These are phyloP conservation scores for Hydra vulgaris DNA, from an alignment of 30 jellyfish, hydroid and myxozoan genomes.

Conservation along the genomic window DNA sequence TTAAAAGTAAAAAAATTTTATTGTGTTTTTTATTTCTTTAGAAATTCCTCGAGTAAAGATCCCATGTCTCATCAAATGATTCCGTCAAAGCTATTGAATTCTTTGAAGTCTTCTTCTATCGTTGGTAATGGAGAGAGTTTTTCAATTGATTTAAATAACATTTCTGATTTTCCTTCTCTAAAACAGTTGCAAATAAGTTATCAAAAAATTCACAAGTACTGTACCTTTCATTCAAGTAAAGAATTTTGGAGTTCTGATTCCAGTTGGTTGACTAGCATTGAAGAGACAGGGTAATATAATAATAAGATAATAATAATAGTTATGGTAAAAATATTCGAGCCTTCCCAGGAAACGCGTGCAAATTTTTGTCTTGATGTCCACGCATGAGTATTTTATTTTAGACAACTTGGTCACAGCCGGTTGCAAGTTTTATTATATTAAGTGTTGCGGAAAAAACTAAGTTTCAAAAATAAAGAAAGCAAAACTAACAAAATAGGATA, in stretches of 20 bases:
- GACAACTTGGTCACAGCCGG: no score
- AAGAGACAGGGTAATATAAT: conserved; percentile 48
- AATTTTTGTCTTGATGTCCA: no score
- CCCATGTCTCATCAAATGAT: not conserved
- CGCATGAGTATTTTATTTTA: no score
- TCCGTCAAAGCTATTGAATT: not conserved
- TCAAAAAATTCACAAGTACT: conserved; percentile 27
- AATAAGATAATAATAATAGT: not conserved
- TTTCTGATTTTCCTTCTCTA: conserved; percentile 39
- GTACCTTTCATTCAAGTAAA: conserved; percentile 49
- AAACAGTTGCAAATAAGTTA: conserved; percentile 53
- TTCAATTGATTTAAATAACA: conserved; percentile 37
- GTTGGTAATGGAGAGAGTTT: conserved; percentile 13
- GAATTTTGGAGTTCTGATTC: conserved; percentile 79
- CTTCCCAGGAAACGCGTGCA: no score
- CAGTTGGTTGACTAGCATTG: conserved; percentile 60
- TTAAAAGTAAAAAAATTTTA: no score
- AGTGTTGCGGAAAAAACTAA: no score
- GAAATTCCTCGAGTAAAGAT: not conserved
- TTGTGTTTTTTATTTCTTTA: not conserved
- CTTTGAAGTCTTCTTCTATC: not conserved
- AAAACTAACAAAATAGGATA: no score
- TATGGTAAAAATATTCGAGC: no score
- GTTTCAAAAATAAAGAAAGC: no score
- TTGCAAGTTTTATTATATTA: no score